These are phyloP conservation scores for Pararge aegeria DNA, from an alignment of 1,140 invertebrate species.

Conservation along the genomic window DNA sequence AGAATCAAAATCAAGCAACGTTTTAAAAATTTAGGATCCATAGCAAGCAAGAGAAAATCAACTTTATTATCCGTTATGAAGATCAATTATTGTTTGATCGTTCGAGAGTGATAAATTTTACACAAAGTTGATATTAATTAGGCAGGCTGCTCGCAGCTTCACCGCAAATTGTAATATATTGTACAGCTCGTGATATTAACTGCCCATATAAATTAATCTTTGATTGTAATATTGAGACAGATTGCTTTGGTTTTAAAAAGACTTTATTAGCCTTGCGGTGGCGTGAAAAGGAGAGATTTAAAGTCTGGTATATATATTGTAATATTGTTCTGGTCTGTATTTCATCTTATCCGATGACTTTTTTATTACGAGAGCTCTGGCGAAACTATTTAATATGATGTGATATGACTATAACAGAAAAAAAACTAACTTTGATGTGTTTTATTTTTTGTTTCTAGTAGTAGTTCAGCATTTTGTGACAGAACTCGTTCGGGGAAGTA, in stretches of 20 bases:
- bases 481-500: too few species aligned
- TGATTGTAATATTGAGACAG: constrained; percentile 22
- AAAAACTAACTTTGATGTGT: too few species aligned
- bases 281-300: too few species aligned
- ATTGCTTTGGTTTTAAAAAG: constrained; percentile 6
- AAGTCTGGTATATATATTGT: too few species aligned
- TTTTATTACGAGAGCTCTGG: too few species aligned
- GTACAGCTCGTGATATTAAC: constrained; percentile 47
- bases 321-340: too few species aligned
- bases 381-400: too few species aligned
- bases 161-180: constrained; percentile 64
- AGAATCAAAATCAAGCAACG: constrained; percentile 7
- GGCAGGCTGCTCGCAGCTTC: constrained; percentile 41
- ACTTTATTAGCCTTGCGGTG: not conserved
- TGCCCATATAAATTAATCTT: constrained; percentile 36
- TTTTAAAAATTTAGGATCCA: constrained; percentile 2
- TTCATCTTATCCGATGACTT: too few species aligned
- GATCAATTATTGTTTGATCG: constrained; percentile 18
- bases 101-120: constrained; percentile 23
- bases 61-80: constrained; percentile 10
- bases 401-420: too few species aligned
- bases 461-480: too few species aligned
- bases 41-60: constrained; percentile 10
- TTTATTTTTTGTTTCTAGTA: too few species aligned
- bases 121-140: constrained; percentile 64